Evolutionary conservation across 2,113 vertebrate species (phyloP).

Genomic region (Cisticola juncidis): DNA sequence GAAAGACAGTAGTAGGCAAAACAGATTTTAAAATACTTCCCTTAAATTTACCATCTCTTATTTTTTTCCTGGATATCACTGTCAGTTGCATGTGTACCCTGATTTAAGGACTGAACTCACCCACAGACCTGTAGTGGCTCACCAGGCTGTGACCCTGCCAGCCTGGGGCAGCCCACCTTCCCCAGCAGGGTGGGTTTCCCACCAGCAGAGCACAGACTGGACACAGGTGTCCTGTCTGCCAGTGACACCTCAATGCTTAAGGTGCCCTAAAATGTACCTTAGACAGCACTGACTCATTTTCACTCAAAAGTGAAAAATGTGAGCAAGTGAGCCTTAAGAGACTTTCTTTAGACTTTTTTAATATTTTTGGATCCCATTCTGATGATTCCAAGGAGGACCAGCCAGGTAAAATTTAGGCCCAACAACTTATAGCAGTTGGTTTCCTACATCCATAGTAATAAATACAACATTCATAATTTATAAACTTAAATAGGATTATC

Average conservation of each 20-base stretch:
- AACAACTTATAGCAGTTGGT: background rate
- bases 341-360: too few relatives aligned
- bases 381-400: background rate
- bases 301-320: background rate
- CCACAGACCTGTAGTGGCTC: background rate
- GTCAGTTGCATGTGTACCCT: background rate
- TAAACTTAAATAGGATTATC: background rate
- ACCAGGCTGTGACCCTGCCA: background rate
- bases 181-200: background rate
- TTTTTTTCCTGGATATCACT: background rate
- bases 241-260: background rate
- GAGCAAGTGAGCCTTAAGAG: background rate
- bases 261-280: background rate
- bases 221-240: background rate
- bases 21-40: background rate
- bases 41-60: background rate
- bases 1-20: background rate
- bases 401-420: background rate
- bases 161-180: background rate
- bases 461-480: background rate
- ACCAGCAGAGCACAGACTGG: background rate
- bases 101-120: background rate
- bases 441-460: background rate
- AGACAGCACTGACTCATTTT: background rate
- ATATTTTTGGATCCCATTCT: background rate